Evolutionary conservation across 2,888 invertebrate genomes (phyloP).

Genomic region (Dynastes maya): DNA sequence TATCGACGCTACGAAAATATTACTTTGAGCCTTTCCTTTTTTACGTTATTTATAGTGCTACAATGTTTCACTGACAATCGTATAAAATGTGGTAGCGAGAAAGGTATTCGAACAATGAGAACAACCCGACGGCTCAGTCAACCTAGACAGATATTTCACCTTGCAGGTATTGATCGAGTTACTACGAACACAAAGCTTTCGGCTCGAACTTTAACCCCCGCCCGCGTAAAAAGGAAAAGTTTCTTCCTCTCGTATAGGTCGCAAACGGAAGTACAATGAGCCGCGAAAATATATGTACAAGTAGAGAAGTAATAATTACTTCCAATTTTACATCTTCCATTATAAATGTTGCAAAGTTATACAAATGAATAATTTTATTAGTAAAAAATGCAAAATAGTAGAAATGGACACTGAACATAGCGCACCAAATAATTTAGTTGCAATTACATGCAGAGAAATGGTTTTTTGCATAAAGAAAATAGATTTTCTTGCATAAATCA

Average conservation of each 20-base stretch:
- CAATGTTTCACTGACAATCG: not conserved
- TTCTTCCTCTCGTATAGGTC: constrained; percentile 7
- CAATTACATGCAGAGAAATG: too few relatives aligned
- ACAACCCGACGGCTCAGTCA: constrained; percentile 29
- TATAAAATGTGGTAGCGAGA: not conserved
- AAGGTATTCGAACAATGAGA: constrained; percentile 19
- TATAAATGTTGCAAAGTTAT: too few relatives aligned
- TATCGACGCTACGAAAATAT: not conserved
- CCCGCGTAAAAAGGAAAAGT: constrained; percentile 41
- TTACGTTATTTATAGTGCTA: not conserved
- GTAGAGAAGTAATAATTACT: too few relatives aligned
- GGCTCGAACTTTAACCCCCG: constrained; percentile 38
- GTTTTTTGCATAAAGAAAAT: too few relatives aligned
- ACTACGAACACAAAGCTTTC: constrained; percentile 39
- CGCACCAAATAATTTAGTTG: too few relatives aligned
- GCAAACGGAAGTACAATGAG: constrained; percentile 1
- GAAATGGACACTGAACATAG: too few relatives aligned
- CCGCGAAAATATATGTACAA: not conserved
- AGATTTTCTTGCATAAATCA: too few relatives aligned
- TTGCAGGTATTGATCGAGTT: constrained; percentile 53
- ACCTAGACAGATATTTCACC: constrained; percentile 51
- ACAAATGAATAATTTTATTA: too few relatives aligned
- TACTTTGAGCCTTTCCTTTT: not conserved
- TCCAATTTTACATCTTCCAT: too few relatives aligned
- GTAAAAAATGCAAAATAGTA: too few relatives aligned